Percentiles rank a stretch among this genome's conserved stretches.
Conservation (phyloP, 2,113 vertebrate genomes). For the Anguilla japonica region DNA sequence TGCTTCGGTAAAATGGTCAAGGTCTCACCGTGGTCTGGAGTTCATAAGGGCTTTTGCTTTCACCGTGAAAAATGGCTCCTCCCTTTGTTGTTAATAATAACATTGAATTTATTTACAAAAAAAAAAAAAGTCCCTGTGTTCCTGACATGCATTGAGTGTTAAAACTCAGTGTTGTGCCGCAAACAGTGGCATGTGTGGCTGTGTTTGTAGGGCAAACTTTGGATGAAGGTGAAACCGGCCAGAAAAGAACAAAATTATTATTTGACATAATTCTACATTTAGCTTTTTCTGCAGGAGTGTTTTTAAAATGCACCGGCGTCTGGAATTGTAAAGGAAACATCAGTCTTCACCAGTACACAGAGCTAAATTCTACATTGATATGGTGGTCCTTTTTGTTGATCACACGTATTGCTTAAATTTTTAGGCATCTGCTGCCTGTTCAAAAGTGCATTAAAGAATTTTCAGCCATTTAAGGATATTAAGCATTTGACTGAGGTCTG, state of each 20-base stretch:
- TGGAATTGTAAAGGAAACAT: no score
- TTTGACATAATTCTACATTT: no score
- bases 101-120: slow-evolving; percentile 25
- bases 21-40: not conserved
- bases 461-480: no score
- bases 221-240: slow-evolving; percentile 9
- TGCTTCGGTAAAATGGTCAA: slow-evolving; percentile 19
- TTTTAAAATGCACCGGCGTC: no score
- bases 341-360: no score
- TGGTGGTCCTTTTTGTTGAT: no score
- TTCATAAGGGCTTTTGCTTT: slow-evolving; percentile 37
- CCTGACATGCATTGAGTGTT: not conserved
- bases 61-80: slow-evolving; percentile 43
- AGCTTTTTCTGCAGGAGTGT: no score
- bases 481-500: not conserved
- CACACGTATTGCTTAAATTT: no score
- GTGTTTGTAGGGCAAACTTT: slow-evolving; percentile 41
- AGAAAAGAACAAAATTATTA: no score
- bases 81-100: slow-evolving; percentile 37
- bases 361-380: no score
- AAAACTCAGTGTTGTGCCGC: slow-evolving; percentile 28
- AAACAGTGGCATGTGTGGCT: slow-evolving; percentile 29
- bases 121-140: slow-evolving; percentile 26
- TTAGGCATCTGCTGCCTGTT: no score
- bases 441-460: no score